Conservation (phyloP, 2,888 invertebrate species). For the Mayetiola destructor region DNA sequence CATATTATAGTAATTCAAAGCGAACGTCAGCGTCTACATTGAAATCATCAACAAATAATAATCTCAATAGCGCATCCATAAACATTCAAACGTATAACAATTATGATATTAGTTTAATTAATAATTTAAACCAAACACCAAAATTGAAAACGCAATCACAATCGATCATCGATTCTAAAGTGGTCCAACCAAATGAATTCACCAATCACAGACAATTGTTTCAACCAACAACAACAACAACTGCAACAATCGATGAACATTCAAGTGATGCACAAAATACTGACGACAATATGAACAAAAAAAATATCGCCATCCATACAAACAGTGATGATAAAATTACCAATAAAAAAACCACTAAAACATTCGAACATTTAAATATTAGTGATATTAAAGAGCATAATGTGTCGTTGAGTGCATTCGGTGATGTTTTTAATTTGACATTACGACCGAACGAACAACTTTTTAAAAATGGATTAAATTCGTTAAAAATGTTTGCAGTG, state of each 20-base stretch:
- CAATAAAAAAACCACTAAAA: constrained; percentile 17
- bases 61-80: constrained; percentile 19
- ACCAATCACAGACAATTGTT: background rate
- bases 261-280: too few relatives aligned
- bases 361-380: constrained; percentile 19
- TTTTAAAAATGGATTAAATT: constrained; percentile 47
- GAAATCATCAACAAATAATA: constrained; percentile 19
- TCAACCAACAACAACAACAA: background rate
- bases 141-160: too few relatives aligned
- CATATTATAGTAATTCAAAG: constrained; percentile 29
- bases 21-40: background rate
- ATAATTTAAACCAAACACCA: constrained; percentile 16
- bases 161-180: background rate
- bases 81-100: constrained; percentile 20
- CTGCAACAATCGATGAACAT: too few relatives aligned
- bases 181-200: background rate
- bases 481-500: constrained; percentile 65
- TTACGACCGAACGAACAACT: constrained; percentile 64
- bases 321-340: constrained; percentile 15
- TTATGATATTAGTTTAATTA: constrained; percentile 20
- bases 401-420: constrained; percentile 68
- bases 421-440: constrained; percentile 55
- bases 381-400: constrained; percentile 36
- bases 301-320: constrained; percentile 17
- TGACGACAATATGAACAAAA: constrained; percentile 17